phyloP scores from a whole-genome alignment of 2,113 vertebrate species.

The Oreochromis tanganicae region DNA sequence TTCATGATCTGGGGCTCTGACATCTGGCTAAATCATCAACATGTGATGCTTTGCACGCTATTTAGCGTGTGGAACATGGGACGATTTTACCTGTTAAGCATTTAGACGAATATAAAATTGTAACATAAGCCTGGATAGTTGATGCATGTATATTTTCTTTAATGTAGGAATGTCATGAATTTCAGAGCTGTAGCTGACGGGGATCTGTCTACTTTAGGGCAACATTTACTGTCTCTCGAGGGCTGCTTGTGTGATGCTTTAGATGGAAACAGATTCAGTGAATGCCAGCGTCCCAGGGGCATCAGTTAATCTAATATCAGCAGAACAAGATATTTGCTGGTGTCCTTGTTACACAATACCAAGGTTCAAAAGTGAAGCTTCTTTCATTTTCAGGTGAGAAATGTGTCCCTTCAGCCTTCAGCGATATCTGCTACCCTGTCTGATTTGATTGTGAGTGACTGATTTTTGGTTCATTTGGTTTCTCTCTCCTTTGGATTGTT shows the following conservation, averaged over 20 bases:
- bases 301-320: constrained; percentile 55
- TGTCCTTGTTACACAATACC: constrained; percentile 17
- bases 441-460: background rate
- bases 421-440: background rate
- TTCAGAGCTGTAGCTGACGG: constrained; percentile 26
- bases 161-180: constrained; percentile 22
- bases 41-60: background rate
- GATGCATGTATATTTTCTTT: background rate
- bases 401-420: constrained; percentile 7
- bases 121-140: background rate
- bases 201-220: constrained; percentile 52
- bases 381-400: constrained; percentile 33
- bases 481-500: background rate
- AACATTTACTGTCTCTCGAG: constrained; percentile 32
- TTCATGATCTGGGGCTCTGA: background rate
- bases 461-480: background rate
- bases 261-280: constrained; percentile 35
- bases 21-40: constrained; percentile 6
- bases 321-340: constrained; percentile 25
- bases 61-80: background rate
- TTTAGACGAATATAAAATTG: background rate
- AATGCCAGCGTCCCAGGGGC: constrained; percentile 24
- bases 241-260: constrained; percentile 24
- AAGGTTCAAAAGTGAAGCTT: constrained; percentile 46
- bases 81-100: background rate